These are phyloP conservation scores for Drosophila prosaltans DNA, from an alignment of 1,140 invertebrate species.

Conservation along the genomic window DNA sequence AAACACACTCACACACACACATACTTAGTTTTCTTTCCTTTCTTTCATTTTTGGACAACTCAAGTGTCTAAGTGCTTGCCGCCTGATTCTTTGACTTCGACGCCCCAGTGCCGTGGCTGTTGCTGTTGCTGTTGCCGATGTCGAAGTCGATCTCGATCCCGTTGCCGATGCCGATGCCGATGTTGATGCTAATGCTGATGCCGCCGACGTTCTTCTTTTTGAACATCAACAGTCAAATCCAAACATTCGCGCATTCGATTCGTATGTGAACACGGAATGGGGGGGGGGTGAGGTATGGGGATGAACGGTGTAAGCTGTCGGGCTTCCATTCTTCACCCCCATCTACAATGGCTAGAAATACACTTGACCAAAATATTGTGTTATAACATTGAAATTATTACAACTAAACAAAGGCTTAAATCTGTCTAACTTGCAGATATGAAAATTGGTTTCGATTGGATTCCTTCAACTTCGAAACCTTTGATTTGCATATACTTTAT, in stretches of 20 bases:
- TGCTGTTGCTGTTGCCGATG: constrained; percentile 13
- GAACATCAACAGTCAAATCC: constrained; percentile 52
- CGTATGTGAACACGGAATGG: background rate
- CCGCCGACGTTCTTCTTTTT: constrained; percentile 17
- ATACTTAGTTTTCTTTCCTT: constrained; percentile 10
- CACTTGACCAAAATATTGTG: background rate
- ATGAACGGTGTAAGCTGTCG: constrained; percentile 38
- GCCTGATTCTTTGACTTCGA: constrained; percentile 41
- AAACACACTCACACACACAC: constrained; percentile 6
- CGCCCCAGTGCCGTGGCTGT: background rate
- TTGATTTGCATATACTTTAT: too few species aligned
- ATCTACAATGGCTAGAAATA: constrained; percentile 22
- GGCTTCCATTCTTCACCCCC: constrained; percentile 53
- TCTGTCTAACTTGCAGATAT: too few species aligned
- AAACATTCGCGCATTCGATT: constrained; percentile 55
- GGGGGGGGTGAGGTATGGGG: constrained; percentile 1
- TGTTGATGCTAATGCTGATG: constrained; percentile 10
- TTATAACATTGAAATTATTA: background rate
- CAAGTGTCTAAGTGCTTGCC: constrained; percentile 77
- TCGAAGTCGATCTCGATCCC: constrained; percentile 23
- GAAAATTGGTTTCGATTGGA: too few species aligned
- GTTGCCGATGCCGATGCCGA: constrained; percentile 8
- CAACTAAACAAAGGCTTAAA: too few species aligned
- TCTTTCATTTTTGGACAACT: constrained; percentile 65
- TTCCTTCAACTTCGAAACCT: too few species aligned